A percentile compares a stretch with the other conserved stretches of the same genome.
Evolutionary conservation across 2,113 vertebrate genomes (phyloP).

Genomic region (Phylloscopus whistleri): DNA sequence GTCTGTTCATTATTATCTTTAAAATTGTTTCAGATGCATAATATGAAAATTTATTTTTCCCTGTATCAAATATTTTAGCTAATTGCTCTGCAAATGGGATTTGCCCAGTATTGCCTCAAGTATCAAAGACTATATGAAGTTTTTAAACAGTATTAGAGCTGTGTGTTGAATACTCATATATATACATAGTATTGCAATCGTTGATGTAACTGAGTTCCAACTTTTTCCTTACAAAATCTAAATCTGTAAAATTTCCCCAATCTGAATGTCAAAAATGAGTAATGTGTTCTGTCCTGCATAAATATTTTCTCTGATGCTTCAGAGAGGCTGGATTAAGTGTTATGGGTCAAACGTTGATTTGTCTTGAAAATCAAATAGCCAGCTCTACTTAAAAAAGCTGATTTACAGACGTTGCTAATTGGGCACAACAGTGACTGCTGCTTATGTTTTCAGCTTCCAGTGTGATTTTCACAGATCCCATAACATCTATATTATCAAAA

Average conservation of each 20-base stretch:
- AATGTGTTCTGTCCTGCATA: neutral
- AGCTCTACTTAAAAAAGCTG: neutral
- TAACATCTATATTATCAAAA: neutral
- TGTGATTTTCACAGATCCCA: neutral
- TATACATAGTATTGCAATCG: neutral
- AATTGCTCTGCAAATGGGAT: neutral
- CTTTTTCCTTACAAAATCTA: neutral
- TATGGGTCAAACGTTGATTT: neutral
- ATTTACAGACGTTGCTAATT: neutral
- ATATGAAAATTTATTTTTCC: neutral
- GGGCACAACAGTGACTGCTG: neutral
- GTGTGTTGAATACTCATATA: neutral
- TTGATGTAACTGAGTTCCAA: neutral
- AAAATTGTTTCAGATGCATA: neutral
- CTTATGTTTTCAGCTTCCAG: neutral
- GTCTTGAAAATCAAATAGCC: neutral
- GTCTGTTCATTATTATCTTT: neutral
- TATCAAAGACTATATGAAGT: neutral
- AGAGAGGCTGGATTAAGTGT: neutral
- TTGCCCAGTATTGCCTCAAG: neutral
- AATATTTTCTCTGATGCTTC: neutral
- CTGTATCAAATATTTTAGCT: neutral
- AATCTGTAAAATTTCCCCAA: neutral
- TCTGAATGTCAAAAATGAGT: neutral
- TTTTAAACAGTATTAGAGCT: neutral